phyloP scores from a whole-genome alignment of 2,797 vertebrate species.

The Sebastolobus altivelis region DNA sequence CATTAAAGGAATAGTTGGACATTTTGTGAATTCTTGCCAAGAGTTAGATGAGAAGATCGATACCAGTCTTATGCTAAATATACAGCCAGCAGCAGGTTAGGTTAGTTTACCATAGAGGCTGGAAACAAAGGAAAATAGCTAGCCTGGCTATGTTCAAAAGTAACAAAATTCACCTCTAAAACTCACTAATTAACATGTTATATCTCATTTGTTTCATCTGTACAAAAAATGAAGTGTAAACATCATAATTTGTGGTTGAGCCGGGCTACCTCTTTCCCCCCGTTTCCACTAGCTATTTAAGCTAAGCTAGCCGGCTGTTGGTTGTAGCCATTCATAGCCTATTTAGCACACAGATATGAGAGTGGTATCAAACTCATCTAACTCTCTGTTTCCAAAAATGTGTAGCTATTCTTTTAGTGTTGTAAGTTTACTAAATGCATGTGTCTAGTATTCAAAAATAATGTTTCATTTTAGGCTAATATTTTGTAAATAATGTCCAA shows the following conservation, averaged over 20 bases:
- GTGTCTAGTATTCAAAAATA: background rate
- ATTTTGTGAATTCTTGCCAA: background rate
- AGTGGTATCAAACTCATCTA: background rate
- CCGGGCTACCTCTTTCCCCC: no score
- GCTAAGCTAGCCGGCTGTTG: no score
- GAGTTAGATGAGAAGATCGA: background rate
- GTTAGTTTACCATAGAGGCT: no score
- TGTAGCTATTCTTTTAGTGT: background rate
- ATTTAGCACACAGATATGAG: background rate
- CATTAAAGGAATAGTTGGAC: conserved; percentile 8
- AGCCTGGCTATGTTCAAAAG: no score
- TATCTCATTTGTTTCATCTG: no score
- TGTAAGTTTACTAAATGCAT: background rate
- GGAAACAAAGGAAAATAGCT: no score
- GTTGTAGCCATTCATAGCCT: background rate
- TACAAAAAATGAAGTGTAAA: no score
- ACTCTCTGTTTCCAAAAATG: background rate
- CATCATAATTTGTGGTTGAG: no score
- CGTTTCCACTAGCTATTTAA: no score
- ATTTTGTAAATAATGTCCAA: conserved; percentile 26
- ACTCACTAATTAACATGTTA: no score
- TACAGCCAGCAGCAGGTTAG: no score
- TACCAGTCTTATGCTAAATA: background rate
- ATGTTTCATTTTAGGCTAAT: background rate
- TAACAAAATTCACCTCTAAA: no score